Evolutionary conservation across 2,797 vertebrate genomes (phyloP), one percentile per base, ranked within the genome.

Genomic region (Hirundo rustica): DNA sequence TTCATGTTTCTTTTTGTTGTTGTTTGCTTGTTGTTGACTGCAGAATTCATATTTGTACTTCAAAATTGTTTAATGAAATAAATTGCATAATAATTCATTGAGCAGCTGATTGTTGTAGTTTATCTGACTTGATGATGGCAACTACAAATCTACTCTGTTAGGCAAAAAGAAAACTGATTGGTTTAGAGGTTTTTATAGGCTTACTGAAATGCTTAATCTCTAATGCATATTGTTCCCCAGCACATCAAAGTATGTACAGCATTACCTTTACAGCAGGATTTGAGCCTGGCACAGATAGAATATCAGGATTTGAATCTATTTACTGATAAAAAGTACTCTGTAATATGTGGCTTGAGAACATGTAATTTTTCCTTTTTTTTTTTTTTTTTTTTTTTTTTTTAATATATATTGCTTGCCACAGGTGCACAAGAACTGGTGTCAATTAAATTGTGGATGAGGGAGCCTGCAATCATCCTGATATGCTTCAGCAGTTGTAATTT

Each of bases 381-480:
- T 26, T 10, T n/a, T 32, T 14, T 30, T 32, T 91, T 66, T 81
- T 48, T 38, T 38, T 38, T 38, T 38, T 38, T 38, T 38, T 38
- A 38, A 38, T 38, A 38, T 38, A 38, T 4, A 29, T n/a, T 23
- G 16, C 17, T 84, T 76, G 27, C 11, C 22, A 58, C 48, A 51
- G 71, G 22, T 92, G 47, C 61, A 84, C 81, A 51, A 73, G 45
- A 93, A 70, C 57, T 66, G 57, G 29, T 85, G 45, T 72, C 92
- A 96, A 95, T 95, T 92, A 95, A 93, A 76, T 27, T 62, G 40
- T n/a, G 88, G 89, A 84, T 9, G 26, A 86, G 70, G 80, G 47
- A 79, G 57, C 22, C 75, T 91, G 82, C 80, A 80, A 92, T 92
- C 80, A 82, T 81, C 45, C 50, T 6, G 47, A 95, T 55, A 72